phyloP scores from a whole-genome alignment of 2,113 vertebrate genomes.

The Amphilophus citrinellus region DNA sequence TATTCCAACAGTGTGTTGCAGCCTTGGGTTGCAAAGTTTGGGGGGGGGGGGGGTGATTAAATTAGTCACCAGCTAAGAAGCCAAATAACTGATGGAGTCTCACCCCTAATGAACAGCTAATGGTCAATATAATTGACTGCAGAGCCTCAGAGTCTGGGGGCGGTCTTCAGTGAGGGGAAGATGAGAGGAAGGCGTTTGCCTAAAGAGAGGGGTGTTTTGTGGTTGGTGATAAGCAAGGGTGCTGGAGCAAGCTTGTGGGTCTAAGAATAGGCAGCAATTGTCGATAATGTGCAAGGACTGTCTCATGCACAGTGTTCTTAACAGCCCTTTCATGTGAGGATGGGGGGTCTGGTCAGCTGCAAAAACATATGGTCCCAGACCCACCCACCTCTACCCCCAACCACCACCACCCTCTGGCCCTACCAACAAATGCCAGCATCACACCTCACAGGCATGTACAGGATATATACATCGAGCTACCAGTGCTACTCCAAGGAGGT shows the following conservation, averaged over 20 bases:
- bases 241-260: constrained; percentile 36
- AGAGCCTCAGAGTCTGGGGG: constrained; percentile 52
- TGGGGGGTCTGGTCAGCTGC: constrained; percentile 83
- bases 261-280: constrained; percentile 78
- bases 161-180: constrained; percentile 20
- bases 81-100: constrained; percentile 62
- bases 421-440: constrained; percentile 79
- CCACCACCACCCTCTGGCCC: constrained; percentile 53
- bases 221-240: constrained; percentile 61
- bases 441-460: constrained; percentile 64
- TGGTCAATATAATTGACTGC: constrained; percentile 70
- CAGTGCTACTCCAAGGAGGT: constrained; percentile 60
- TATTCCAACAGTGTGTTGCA: constrained; percentile 27
- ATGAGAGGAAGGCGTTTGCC: constrained; percentile 58
- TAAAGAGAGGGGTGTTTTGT: constrained; percentile 55
- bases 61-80: constrained; percentile 65
- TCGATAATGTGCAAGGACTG: constrained; percentile 69
- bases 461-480: constrained; percentile 40
- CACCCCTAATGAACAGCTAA: constrained; percentile 68
- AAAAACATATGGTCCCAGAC: constrained; percentile 74
- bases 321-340: constrained; percentile 78
- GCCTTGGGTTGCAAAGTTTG: constrained; percentile 46
- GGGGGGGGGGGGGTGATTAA: constrained; percentile 25
- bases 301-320: constrained; percentile 62
- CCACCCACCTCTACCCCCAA: background rate